Percentiles rank a stretch among this genome's conserved stretches.
These are phyloP conservation scores for Aporrectodea caliginosa DNA, from an alignment of 1,140 invertebrate species.

Conservation along the genomic window DNA sequence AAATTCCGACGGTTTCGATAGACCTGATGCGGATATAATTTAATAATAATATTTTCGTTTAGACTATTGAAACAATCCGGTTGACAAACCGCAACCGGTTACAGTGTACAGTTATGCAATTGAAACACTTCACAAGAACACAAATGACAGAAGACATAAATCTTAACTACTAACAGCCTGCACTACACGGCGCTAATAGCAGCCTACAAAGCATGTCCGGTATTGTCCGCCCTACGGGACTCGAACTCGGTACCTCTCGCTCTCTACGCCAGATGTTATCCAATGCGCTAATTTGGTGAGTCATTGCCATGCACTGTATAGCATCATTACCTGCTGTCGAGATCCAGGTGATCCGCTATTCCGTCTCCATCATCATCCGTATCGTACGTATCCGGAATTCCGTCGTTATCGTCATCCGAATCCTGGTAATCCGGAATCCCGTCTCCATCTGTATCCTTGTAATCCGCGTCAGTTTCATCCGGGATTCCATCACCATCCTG, in stretches of 20 bases:
- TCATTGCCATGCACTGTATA: background rate
- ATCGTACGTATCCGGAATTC: constrained; percentile 16
- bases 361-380: constrained; percentile 24
- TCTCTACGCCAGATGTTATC: too few species aligned
- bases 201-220: too few species aligned
- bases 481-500: constrained; percentile 25
- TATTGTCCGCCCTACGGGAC: too few species aligned
- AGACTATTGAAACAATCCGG: background rate
- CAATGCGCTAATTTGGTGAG: too few species aligned
- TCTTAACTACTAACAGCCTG: too few species aligned
- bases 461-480: constrained; percentile 12
- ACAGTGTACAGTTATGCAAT: too few species aligned
- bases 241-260: too few species aligned
- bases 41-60: background rate
- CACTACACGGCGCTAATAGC: too few species aligned
- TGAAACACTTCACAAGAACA: too few species aligned
- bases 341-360: constrained; percentile 12
- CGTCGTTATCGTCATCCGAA: constrained; percentile 25
- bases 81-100: too few species aligned
- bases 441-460: constrained; percentile 22
- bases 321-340: background rate
- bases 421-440: constrained; percentile 22
- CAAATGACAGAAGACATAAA: too few species aligned
- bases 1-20: background rate
- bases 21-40: background rate